Percentiles rank a stretch among this genome's conserved stretches.
Evolutionary conservation across 2,797 vertebrate species (phyloP).

Genomic region (Phrynocephalus forsythii): DNA sequence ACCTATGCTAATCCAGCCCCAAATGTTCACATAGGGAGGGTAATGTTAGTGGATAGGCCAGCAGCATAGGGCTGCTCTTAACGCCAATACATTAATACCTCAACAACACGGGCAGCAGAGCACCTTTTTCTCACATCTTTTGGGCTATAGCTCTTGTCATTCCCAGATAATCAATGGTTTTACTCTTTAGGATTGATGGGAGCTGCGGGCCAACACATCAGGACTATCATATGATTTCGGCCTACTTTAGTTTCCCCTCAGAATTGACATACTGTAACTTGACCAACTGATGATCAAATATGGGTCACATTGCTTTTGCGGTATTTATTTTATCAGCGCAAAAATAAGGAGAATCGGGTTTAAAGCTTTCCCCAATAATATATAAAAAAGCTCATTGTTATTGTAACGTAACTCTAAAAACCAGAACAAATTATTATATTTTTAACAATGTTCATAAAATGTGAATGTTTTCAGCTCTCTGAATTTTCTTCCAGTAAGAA

Average conservation of each 20-base stretch:
- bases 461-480: background rate
- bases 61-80: background rate
- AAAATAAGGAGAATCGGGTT: too few relatives aligned
- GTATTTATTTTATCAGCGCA: too few relatives aligned
- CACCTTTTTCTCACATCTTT: background rate
- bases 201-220: background rate
- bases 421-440: background rate
- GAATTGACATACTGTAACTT: background rate
- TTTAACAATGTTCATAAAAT: background rate
- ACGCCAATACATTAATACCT: too few relatives aligned
- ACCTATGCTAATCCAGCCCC: background rate
- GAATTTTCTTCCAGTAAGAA: background rate
- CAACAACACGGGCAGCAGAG: background rate
- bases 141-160: background rate
- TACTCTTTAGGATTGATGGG: background rate
- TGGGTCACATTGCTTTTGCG: background rate
- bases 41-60: background rate
- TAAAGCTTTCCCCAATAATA: background rate
- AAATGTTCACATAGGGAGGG: background rate
- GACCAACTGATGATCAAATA: background rate
- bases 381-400: background rate
- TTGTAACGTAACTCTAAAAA: background rate
- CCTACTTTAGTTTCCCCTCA: background rate
- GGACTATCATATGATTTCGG: background rate
- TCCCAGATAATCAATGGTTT: background rate